Conservation (phyloP, 2,888 invertebrate species). For the Ecliptopera silaceata region DNA sequence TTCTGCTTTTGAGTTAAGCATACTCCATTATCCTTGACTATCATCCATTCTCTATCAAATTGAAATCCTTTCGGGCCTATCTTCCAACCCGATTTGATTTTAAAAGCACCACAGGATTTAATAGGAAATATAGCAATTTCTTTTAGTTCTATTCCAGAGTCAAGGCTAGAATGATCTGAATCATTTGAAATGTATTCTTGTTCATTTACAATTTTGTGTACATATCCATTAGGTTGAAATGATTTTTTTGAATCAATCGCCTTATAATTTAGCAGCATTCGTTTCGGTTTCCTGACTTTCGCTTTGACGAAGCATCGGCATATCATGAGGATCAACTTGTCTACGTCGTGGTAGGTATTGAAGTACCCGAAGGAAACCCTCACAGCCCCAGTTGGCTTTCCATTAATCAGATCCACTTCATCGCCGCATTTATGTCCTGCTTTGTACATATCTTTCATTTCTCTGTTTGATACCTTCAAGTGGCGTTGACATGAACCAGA, state of each 20-base stretch:
- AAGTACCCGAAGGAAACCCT: constrained; percentile 96
- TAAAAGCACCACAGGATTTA: constrained; percentile 94
- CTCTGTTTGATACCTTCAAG: constrained; percentile 85
- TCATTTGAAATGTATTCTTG: constrained; percentile 39
- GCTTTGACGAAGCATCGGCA: constrained; percentile 86
- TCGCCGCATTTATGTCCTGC: constrained; percentile 97
- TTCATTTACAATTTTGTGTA: constrained; percentile 41
- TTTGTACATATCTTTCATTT: constrained; percentile 90
- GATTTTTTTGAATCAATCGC: constrained; percentile 30
- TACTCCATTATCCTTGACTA: constrained; percentile 90
- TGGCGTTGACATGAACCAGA: constrained; percentile 96
- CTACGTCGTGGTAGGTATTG: constrained; percentile 89
- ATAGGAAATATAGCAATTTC: constrained; percentile 89
- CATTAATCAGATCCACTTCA: constrained; percentile 91
- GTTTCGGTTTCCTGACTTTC: constrained; percentile 55
- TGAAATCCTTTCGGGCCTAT: constrained; percentile 90
- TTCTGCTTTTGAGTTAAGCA: constrained; percentile 95
- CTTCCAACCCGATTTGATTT: constrained; percentile 86
- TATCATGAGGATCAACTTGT: constrained; percentile 88
- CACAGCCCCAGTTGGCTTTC: constrained; percentile 95
- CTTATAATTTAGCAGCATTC: constrained; percentile 43
- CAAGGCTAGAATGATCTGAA: constrained; percentile 30
- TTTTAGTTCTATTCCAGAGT: constrained; percentile 50
- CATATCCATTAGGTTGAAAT: constrained; percentile 39
- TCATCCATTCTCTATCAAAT: constrained; percentile 97